Conservation (phyloP, 1,140 invertebrate genomes). For the Neodiprion virginianus region DNA sequence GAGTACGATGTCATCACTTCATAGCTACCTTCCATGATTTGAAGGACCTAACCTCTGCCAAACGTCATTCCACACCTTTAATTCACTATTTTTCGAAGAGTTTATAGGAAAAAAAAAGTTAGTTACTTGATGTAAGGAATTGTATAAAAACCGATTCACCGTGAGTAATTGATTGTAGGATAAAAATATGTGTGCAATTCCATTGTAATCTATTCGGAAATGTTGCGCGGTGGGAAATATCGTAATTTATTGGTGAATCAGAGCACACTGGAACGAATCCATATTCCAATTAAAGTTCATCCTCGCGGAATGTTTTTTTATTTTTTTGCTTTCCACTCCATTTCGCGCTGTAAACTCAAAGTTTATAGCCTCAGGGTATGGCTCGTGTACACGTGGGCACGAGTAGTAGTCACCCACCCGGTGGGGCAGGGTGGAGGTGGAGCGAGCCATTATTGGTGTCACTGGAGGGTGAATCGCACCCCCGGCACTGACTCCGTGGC, state of each 20-base stretch:
- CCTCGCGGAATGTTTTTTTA: conserved; percentile 48
- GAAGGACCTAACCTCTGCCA: too few species aligned
- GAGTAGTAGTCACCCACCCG: not conserved
- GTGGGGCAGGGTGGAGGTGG: conserved; percentile 35
- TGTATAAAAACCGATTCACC: not conserved
- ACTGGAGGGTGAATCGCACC: conserved; percentile 14
- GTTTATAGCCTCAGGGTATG: conserved; percentile 49
- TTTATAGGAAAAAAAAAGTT: too few species aligned
- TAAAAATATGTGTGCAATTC: not conserved
- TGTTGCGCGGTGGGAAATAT: conserved; percentile 38
- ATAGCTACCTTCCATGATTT: too few species aligned
- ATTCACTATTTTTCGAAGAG: too few species aligned
- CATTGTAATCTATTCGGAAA: not conserved
- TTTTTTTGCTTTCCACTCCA: conserved; percentile 56
- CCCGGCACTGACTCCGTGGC: conserved; percentile 16
- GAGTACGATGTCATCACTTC: too few species aligned
- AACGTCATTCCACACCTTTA: too few species aligned
- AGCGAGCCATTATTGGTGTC: conserved; percentile 24
- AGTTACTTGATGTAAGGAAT: too few species aligned
- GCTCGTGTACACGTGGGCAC: conserved; percentile 11
- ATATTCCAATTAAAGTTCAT: conserved; percentile 64
- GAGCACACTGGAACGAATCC: conserved; percentile 58
- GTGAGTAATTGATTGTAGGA: not conserved
- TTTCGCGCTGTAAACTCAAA: conserved; percentile 59
- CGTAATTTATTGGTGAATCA: conserved; percentile 61